A percentile compares a stretch with the other conserved stretches of the same genome.
phyloP scores from a whole-genome alignment of 1,140 invertebrate species.

The Cydia strobilella region DNA sequence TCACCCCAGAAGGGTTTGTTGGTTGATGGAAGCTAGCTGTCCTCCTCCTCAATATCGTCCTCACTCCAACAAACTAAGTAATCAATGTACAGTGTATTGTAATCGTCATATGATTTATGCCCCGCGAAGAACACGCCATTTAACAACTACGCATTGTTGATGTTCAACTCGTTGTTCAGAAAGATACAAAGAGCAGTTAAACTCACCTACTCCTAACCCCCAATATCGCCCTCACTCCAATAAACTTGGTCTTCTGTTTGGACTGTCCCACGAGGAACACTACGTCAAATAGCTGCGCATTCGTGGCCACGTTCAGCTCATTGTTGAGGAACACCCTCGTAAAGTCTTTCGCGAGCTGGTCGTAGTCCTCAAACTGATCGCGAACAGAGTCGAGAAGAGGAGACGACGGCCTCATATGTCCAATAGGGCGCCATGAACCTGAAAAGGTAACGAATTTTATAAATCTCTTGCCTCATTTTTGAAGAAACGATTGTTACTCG shows the following conservation, averaged over 20 bases:
- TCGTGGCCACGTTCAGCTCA: constrained; percentile 85
- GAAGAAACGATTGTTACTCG: no score
- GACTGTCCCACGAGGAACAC: constrained; percentile 94
- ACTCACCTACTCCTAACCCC: constrained; percentile 91
- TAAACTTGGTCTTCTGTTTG: constrained; percentile 93
- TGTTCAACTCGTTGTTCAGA: no score
- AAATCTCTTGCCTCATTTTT: background rate
- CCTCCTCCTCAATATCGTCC: no score
- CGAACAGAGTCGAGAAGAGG: constrained; percentile 95
- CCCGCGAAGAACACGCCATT: no score
- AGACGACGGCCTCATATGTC: constrained; percentile 96
- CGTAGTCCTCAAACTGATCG: constrained; percentile 96
- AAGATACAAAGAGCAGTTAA: background rate
- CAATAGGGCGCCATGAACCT: constrained; percentile 96
- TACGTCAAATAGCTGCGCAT: constrained; percentile 93
- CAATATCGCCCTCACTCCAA: constrained; percentile 94
- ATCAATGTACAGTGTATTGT: no score
- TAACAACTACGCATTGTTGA: no score
- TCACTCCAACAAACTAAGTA: no score
- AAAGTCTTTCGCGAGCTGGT: constrained; percentile 96
- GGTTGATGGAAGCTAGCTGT: no score
- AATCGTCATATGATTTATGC: no score
- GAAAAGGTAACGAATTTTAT: constrained; percentile 34
- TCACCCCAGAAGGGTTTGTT: no score
- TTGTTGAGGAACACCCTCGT: constrained; percentile 92